phyloP scores from a whole-genome alignment of 2,797 vertebrate species.

The Pempheris klunzingeri region DNA sequence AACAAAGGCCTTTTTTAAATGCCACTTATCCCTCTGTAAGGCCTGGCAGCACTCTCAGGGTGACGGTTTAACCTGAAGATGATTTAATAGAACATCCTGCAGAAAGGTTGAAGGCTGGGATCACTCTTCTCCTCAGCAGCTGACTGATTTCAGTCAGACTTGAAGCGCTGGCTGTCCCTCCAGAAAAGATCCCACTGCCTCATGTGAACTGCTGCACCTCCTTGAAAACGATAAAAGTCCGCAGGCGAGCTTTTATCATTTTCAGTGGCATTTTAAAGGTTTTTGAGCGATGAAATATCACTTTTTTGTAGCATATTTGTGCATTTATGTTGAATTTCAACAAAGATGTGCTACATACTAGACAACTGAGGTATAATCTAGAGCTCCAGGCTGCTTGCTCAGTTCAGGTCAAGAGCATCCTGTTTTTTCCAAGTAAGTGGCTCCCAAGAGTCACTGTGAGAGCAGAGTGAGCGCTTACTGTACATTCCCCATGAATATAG shows the following conservation, averaged over 20 bases:
- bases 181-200: neutral
- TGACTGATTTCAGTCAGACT: constrained; percentile 22
- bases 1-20: constrained; percentile 45
- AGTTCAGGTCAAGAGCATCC: neutral
- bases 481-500: constrained; percentile 13
- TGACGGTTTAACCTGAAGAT: constrained; percentile 36
- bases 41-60: constrained; percentile 28
- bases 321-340: neutral
- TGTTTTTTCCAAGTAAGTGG: constrained; percentile 1
- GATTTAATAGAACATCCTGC: constrained; percentile 45
- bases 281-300: neutral
- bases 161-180: neutral
- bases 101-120: neutral
- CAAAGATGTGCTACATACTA: neutral
- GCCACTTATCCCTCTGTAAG: constrained; percentile 27
- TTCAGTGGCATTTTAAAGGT: neutral
- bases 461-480: neutral
- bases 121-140: constrained; percentile 14
- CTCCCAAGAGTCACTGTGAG: constrained; percentile 7
- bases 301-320: neutral
- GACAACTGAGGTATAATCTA: constrained; percentile 1
- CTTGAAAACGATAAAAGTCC: too few species aligned
- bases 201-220: neutral
- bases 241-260: neutral
- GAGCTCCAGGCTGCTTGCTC: neutral